phyloP scores from a whole-genome alignment of 1,140 invertebrate genomes.

The Drosophila jambulina region DNA sequence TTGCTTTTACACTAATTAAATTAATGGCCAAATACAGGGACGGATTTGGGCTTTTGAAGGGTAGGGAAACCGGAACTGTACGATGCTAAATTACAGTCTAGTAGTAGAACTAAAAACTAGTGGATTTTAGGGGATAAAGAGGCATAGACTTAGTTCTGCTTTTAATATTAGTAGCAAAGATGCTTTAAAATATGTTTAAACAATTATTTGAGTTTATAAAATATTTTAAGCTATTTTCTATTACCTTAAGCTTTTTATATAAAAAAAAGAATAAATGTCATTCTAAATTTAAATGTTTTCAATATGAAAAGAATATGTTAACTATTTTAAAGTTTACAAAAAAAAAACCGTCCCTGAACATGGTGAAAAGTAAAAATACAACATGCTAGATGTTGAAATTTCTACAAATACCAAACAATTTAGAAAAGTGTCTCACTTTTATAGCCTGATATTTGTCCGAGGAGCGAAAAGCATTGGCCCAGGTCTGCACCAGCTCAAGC shows the following conservation, averaged over 20 bases:
- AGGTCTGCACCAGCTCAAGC: constrained; percentile 97
- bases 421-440: constrained; percentile 86
- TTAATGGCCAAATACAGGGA: constrained; percentile 16
- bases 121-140: neutral
- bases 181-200: neutral
- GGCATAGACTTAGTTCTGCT: neutral
- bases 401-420: neutral
- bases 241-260: neutral
- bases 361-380: neutral
- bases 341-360: neutral
- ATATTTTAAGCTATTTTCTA: neutral
- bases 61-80: neutral
- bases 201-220: neutral
- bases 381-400: constrained; percentile 1
- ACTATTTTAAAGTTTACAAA: too few species aligned
- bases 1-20: constrained; percentile 42
- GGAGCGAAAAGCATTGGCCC: constrained; percentile 98
- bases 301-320: neutral
- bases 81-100: neutral
- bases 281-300: neutral
- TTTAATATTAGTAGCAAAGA: neutral
- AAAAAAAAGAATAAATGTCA: neutral
- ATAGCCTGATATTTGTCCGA: constrained; percentile 95
- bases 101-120: neutral
- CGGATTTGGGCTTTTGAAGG: constrained; percentile 4